Conservation (phyloP, 1,140 invertebrate species). For the Cepaea nemoralis region DNA sequence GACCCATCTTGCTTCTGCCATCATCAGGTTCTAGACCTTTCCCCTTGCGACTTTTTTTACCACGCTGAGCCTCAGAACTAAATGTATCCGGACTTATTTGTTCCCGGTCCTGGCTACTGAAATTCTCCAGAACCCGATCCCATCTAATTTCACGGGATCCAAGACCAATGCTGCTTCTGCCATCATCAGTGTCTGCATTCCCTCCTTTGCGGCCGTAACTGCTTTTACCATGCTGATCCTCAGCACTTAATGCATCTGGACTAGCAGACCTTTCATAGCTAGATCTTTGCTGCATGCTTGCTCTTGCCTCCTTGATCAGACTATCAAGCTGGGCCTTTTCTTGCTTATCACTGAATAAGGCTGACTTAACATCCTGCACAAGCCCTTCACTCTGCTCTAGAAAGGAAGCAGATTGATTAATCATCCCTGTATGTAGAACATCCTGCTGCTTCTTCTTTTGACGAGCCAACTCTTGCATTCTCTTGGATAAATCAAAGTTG, state of each 20-base stretch:
- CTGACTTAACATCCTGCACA: conserved; percentile 34
- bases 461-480: conserved; percentile 69
- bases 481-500: conserved; percentile 70
- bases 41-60: no score
- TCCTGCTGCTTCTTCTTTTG: conserved; percentile 53
- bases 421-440: conserved; percentile 47
- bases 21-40: not conserved
- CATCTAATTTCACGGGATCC: no score
- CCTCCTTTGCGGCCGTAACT: not conserved
- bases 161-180: not conserved
- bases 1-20: not conserved
- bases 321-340: not conserved
- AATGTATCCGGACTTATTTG: no score
- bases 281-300: not conserved
- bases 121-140: no score
- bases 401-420: conserved; percentile 65
- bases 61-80: no score
- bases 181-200: not conserved
- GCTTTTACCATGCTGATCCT: no score
- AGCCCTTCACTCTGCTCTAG: conserved; percentile 54
- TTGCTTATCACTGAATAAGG: not conserved
- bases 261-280: not conserved
- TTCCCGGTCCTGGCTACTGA: no score
- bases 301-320: conserved; percentile 25
- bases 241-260: not conserved